Evolutionary conservation across 2,797 vertebrate genomes (phyloP).

Genomic region (Mallotus villosus): DNA sequence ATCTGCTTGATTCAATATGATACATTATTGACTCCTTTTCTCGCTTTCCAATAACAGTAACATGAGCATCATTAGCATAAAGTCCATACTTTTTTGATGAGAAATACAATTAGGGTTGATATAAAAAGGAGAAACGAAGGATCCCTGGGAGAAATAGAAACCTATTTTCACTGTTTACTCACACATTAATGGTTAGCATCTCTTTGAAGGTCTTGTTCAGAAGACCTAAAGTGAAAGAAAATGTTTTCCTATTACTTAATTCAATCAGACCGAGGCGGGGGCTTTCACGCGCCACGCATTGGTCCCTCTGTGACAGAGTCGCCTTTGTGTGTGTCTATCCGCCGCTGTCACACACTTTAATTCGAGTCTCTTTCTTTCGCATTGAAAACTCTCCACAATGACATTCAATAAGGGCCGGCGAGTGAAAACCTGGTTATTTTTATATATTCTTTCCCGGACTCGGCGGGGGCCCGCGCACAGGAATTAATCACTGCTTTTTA

Average conservation of each 20-base stretch:
- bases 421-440: conserved; percentile 98
- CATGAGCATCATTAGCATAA: too few relatives aligned
- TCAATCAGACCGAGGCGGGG: conserved; percentile 96
- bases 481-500: conserved; percentile 91
- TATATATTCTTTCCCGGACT: conserved; percentile 93
- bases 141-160: conserved; percentile 20
- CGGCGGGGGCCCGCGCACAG: conserved; percentile 86
- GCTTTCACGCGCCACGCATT: conserved; percentile 93
- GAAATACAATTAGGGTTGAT: neutral
- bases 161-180: conserved; percentile 59
- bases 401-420: conserved; percentile 99
- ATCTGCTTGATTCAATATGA: too few relatives aligned
- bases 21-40: too few relatives aligned
- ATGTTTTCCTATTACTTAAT: conserved; percentile 99
- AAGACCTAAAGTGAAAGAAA: conserved; percentile 98
- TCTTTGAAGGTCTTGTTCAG: conserved; percentile 90
- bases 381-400: conserved; percentile 99
- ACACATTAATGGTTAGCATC: conserved; percentile 46
- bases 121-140: neutral
- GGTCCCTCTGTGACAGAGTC: conserved; percentile 97
- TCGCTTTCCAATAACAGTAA: too few relatives aligned
- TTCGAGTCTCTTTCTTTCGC: conserved; percentile 99
- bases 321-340: conserved; percentile 99
- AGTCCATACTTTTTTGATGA: neutral
- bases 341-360: conserved; percentile 99